These are phyloP conservation scores for Chrosomus eos DNA, from an alignment of 2,797 vertebrate genomes.

Conservation along the genomic window DNA sequence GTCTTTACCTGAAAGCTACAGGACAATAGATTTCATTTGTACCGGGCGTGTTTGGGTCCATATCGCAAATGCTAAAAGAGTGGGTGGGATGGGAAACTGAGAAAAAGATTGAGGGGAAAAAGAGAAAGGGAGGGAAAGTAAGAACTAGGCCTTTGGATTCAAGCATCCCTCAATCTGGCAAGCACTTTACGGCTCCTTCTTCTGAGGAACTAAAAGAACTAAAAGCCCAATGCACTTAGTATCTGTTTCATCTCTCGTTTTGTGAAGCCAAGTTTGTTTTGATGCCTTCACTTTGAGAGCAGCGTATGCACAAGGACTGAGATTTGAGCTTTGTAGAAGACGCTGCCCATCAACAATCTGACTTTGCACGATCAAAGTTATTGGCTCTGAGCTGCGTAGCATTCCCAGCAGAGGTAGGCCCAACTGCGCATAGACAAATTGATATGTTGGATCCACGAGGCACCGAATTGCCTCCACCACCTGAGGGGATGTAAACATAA, in stretches of 20 bases:
- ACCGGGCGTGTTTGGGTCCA: slow-evolving; percentile 19
- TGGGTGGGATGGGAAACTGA: slow-evolving; percentile 36
- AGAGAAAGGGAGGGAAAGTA: slow-evolving; percentile 18
- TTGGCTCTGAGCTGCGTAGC: slow-evolving; percentile 39
- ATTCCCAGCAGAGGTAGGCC: slow-evolving; percentile 44
- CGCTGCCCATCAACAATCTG: slow-evolving; percentile 47
- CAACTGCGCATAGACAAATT: slow-evolving; percentile 18
- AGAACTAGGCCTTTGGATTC: slow-evolving; percentile 34
- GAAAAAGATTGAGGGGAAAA: slow-evolving; percentile 24
- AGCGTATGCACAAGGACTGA: slow-evolving; percentile 10
- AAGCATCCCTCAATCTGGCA: slow-evolving; percentile 33
- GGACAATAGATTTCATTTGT: slow-evolving; percentile 58
- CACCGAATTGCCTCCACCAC: slow-evolving; percentile 56
- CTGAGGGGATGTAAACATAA: slow-evolving; percentile 60
- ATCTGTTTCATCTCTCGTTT: slow-evolving; percentile 60
- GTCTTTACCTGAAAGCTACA: slow-evolving; percentile 44
- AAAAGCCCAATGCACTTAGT: slow-evolving; percentile 65
- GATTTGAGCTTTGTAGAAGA: slow-evolving; percentile 36
- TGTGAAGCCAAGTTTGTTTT: slow-evolving; percentile 44
- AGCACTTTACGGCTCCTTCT: slow-evolving; percentile 27
- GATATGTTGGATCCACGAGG: slow-evolving; percentile 30
- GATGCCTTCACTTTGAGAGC: slow-evolving; percentile 18
- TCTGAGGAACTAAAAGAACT: slow-evolving; percentile 52
- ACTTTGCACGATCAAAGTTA: slow-evolving; percentile 49
- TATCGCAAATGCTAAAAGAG: slow-evolving; percentile 63